Percentiles rank a stretch among this genome's conserved stretches.
Conservation (phyloP, 2,888 invertebrate genomes). For the Kryphioiulus occultus region DNA sequence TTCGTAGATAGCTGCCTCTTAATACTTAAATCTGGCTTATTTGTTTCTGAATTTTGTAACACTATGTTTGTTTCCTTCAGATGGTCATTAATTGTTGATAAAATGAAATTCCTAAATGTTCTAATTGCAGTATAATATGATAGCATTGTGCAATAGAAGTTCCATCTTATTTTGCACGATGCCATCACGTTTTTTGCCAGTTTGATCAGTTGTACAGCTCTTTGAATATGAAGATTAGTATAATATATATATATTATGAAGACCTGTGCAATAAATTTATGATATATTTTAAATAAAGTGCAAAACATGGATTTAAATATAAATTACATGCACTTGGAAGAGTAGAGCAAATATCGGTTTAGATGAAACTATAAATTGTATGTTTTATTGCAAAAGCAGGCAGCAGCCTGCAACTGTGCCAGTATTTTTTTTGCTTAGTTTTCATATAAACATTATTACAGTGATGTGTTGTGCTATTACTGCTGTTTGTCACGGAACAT, state of each 20-base stretch:
- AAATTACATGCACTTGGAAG: neutral
- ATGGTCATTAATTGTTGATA: neutral
- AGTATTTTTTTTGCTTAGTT: slow-evolving; percentile 6
- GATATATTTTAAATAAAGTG: neutral
- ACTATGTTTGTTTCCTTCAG: neutral
- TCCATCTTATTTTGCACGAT: neutral
- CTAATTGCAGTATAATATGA: neutral
- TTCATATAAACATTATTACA: neutral
- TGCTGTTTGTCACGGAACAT: neutral
- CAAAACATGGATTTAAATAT: neutral
- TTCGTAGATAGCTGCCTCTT: neutral
- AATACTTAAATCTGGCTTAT: neutral
- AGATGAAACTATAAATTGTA: neutral
- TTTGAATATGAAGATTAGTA: neutral
- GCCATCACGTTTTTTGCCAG: neutral
- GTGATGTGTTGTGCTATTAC: neutral
- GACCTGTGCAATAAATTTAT: neutral
- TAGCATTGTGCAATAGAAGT: neutral
- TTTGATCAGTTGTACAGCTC: neutral
- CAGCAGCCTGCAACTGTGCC: neutral
- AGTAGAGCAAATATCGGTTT: neutral
- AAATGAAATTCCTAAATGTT: neutral
- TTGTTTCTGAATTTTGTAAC: neutral
- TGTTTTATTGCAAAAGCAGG: neutral
- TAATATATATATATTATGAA: too few species aligned